Percentiles rank a stretch among this genome's conserved stretches.
Evolutionary conservation across 2,113 vertebrate genomes (phyloP).

Genomic region (Lasiurus borealis): DNA sequence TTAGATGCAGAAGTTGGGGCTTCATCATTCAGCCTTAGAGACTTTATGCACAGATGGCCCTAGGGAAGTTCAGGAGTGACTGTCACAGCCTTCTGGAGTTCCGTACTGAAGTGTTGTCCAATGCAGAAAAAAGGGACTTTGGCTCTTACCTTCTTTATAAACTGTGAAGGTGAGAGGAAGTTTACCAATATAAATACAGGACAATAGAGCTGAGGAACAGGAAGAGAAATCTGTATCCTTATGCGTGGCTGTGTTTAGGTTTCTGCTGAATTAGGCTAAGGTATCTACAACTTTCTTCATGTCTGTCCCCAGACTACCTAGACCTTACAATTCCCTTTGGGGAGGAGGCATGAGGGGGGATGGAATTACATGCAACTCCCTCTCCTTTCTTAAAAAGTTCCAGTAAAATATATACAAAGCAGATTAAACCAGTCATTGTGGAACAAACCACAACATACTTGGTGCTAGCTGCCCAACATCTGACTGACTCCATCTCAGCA

Average conservation of each 20-base stretch:
- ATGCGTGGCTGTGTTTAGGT: not conserved
- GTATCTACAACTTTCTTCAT: not conserved
- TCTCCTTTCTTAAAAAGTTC: not conserved
- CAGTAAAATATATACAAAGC: not conserved
- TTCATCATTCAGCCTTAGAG: accelerated
- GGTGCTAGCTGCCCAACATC: not conserved
- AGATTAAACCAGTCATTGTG: not conserved
- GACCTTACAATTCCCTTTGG: not conserved
- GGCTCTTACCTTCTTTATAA: not conserved
- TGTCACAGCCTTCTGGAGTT: not conserved
- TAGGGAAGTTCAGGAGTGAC: not conserved
- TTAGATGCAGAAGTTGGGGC: not conserved
- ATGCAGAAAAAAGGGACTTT: no score
- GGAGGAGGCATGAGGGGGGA: not conserved
- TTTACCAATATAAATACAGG: not conserved
- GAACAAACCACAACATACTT: not conserved
- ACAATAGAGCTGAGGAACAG: not conserved
- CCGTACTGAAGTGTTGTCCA: not conserved
- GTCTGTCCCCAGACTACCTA: not conserved
- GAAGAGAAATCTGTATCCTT: not conserved
- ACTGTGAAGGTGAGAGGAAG: not conserved
- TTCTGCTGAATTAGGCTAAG: not conserved
- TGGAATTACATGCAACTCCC: not conserved
- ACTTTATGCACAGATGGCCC: not conserved
- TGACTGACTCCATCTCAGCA: not conserved